Base-by-base conservation (phyloP, 2,113 vertebrate species). In the Tachysurus vachellii region DNA sequence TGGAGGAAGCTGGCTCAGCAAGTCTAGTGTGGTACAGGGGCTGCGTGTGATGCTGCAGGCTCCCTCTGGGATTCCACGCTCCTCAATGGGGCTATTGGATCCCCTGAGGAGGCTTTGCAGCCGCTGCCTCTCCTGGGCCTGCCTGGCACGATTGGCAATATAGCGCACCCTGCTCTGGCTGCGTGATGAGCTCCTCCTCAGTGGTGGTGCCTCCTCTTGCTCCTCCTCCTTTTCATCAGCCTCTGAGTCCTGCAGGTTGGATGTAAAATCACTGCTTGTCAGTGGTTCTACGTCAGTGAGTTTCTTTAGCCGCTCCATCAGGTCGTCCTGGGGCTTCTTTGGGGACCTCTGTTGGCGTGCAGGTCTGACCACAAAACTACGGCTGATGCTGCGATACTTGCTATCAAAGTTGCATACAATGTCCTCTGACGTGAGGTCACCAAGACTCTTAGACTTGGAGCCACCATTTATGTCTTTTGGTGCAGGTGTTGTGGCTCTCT, bases 141-240 rank as follows among this genome's bases (percentile, higher is more conserved):
- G 96, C 91, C 96, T 96, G 3, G 97, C 97, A 11, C 96, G 86
- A 93, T 97, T 97, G 87, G 97, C 97, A 0, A 99, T 97, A 92
- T 98, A 97, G 0, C 97, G 95, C 79, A 99, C 97, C 0, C 97
- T 92, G 88, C 97, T 99, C 90, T 98, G 97, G 88, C 97, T 99
- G 84, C 97, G 95, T 0, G 97, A 99, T 0, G 98, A 98, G 0
- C 96, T 96, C 4, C 97, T 93, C 4, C 96, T 92, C n/a, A 97
- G 91, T 79, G 96, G 92, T 0, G 80, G 90, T 36, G 91, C 90
- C 23, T 95, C 93, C 13, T 84, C 80, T 10, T 53, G 23, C 12
- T 92, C 90, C 53, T 95, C 79, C 8, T 44, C 23, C 9, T 93
- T 90, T 44, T 95, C 0, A 11, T 87, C 0, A 26, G 50, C 42